Evolutionary conservation across 2,888 invertebrate species (phyloP), one percentile per base, ranked within the genome.

Genomic region (Mantis religiosa): DNA sequence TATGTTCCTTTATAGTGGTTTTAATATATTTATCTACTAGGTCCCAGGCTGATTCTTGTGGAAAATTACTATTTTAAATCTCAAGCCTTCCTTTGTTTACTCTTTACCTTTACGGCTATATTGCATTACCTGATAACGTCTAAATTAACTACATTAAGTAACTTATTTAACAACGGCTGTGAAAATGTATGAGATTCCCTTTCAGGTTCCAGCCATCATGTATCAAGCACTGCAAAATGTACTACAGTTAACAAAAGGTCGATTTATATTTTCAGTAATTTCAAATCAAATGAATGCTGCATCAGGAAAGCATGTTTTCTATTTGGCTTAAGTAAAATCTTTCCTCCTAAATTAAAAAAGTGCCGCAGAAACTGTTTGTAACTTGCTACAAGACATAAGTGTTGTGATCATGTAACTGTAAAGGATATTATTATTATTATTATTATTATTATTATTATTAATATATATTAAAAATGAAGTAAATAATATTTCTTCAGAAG

Each of bases 381-480:
- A 87, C 87, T 87, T 87, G 87, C 82, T 82, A 87, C 87, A 87
- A 86, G 81, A 86, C 81, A 81, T 86, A 86, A 82, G 41, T 87
- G 87, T 87, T 87, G 87, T 87, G 87, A 87, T 71, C 54, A 71
- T 82, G 41, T 87, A 87, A 41, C 82, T 85, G 85, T 85, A 85
- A 85, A 54, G 20, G 27, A 85, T 85, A 85, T 85, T 85, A 2
- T 3, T 30, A 2, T 3, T 30, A 30, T 30, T 30, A n/a, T n/a
- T 4, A 30, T 30, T n/a, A 30, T 30, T 30, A 30, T 30, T 30
- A 4, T 4, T 3, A 30, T 30, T 2, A 85, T 47, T 47, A 34
- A 84, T 28, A 25, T 47, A 47, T 41, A 85, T 54, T 54, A 85
- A n/a, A 47, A 47, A 85, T 47, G 28, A 47, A 47, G 28, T 85